These are phyloP conservation scores for Sesia bembeciformis DNA, from an alignment of 2,888 invertebrate genomes.

Conservation along the genomic window DNA sequence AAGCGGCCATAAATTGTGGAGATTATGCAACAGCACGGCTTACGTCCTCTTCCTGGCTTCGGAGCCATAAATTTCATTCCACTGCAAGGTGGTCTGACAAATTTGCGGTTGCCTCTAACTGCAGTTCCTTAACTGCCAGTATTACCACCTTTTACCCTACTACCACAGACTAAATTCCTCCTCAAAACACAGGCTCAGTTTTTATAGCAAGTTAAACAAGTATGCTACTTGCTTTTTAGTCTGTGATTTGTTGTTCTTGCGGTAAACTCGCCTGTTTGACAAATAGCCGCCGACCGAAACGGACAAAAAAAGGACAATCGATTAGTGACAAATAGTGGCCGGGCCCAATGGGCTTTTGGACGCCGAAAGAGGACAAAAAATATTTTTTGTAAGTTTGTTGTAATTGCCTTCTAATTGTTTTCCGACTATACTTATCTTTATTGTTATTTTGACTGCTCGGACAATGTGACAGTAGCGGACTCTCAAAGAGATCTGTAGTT, in stretches of 20 bases:
- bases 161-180: neutral
- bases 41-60: constrained; percentile 62
- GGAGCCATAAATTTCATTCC: constrained; percentile 65
- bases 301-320: constrained; percentile 27
- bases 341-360: constrained; percentile 16
- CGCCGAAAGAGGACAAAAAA: constrained; percentile 7
- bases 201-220: neutral
- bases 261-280: neutral
- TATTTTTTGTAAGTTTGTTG: constrained; percentile 29
- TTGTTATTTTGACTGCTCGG: constrained; percentile 40
- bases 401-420: constrained; percentile 50
- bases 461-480: constrained; percentile 26
- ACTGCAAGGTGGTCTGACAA: constrained; percentile 73
- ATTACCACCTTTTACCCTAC: neutral
- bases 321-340: constrained; percentile 20
- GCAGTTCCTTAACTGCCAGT: neutral
- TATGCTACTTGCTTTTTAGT: neutral
- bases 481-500: too few species aligned
- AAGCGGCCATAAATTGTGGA: constrained; percentile 59
- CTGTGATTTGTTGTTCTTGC: neutral
- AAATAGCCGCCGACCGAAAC: constrained; percentile 12
- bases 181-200: neutral
- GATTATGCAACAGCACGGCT: constrained; percentile 70
- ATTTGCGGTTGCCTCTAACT: constrained; percentile 54
- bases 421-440: constrained; percentile 32